These are phyloP conservation scores for Spinus pinus DNA, from an alignment of 2,797 vertebrate species.

Conservation along the genomic window DNA sequence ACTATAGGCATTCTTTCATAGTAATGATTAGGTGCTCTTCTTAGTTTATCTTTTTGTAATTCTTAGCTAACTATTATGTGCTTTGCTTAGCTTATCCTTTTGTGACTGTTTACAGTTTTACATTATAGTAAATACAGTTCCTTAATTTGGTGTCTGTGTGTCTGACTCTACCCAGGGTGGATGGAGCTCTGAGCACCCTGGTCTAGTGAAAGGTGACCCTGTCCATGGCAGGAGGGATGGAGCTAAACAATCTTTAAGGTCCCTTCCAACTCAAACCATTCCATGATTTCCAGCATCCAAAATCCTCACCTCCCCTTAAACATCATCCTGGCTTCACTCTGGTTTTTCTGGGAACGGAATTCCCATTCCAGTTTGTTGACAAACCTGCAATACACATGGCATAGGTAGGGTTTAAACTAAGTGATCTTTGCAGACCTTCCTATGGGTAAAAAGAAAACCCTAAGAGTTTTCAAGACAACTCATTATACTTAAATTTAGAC, in stretches of 20 bases:
- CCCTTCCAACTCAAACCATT: not conserved
- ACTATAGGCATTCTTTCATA: accelerated
- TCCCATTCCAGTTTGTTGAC: not conserved
- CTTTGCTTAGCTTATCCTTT: not conserved
- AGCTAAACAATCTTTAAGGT: not conserved
- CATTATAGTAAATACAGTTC: not conserved
- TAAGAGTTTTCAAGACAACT: not conserved
- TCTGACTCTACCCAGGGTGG: not conserved
- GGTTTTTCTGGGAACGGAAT: not conserved
- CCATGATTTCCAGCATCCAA: not conserved
- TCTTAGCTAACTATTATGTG: not conserved
- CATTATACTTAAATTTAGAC: not conserved
- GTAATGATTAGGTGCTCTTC: not conserved
- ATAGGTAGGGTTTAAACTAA: not conserved
- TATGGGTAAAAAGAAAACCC: not conserved
- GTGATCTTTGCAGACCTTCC: not conserved
- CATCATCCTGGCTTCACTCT: not conserved
- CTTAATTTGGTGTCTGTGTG: not conserved
- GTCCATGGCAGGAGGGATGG: not conserved
- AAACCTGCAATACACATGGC: not conserved
- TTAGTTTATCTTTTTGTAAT: not conserved
- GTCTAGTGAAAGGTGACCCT: not conserved
- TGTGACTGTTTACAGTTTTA: not conserved
- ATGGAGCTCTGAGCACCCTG: not conserved
- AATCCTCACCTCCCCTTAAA: not conserved